Conservation (phyloP, 1,140 invertebrate genomes). For the Drosophila punjabiensis region DNA sequence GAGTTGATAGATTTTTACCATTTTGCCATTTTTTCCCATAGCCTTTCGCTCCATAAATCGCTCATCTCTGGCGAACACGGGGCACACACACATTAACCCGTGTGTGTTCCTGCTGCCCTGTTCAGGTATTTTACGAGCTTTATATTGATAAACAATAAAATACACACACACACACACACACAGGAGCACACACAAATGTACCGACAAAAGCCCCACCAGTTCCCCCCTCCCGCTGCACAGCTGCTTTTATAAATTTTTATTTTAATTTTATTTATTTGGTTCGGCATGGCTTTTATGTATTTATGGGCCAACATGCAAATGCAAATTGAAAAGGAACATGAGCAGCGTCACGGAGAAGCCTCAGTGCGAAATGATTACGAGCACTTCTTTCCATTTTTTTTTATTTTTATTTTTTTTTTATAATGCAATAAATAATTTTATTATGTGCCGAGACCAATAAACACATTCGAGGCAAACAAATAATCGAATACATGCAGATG, state of each 20-base stretch:
- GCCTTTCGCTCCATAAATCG: conserved; percentile 34
- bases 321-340: conserved; percentile 71
- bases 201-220: conserved; percentile 5
- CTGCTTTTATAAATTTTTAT: conserved; percentile 75
- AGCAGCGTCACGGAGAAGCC: conserved; percentile 25
- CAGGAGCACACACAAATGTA: not conserved
- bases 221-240: not conserved
- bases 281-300: conserved; percentile 60
- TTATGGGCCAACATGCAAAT: conserved; percentile 70
- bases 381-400: conserved; percentile 14
- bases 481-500: conserved; percentile 62
- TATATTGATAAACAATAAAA: conserved; percentile 83
- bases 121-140: conserved; percentile 79
- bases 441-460: conserved; percentile 77
- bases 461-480: conserved; percentile 72
- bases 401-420: conserved; percentile 49
- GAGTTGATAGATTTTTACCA: not conserved
- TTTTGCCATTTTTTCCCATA: not conserved
- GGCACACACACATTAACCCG: conserved; percentile 20
- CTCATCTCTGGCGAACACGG: conserved; percentile 32
- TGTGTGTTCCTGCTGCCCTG: conserved; percentile 25
- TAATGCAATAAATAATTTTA: conserved; percentile 84
- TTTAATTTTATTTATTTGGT: conserved; percentile 81
- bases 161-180: conserved; percentile 14
- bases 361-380: conserved; percentile 66